These are phyloP conservation scores for Pyrgus malvae DNA, from an alignment of 2,888 invertebrate species.

Conservation along the genomic window DNA sequence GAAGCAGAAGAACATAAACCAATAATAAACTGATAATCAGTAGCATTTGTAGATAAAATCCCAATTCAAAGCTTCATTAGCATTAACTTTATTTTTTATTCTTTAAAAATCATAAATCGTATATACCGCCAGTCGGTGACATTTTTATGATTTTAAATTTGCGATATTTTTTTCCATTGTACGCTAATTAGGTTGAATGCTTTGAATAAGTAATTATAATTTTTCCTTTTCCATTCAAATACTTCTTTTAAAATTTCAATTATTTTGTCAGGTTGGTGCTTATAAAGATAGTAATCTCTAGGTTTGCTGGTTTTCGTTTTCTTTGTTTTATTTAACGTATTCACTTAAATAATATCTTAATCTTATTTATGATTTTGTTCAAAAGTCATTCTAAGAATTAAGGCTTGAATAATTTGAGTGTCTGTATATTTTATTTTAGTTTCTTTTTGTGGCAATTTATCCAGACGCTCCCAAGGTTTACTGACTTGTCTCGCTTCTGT, in stretches of 20 bases:
- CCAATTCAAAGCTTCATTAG: constrained; percentile 3
- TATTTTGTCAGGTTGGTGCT: background rate
- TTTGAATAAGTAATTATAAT: constrained; percentile 8
- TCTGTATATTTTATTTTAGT: no score
- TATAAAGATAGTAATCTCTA: constrained; percentile 3
- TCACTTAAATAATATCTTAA: background rate
- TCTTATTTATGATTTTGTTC: background rate
- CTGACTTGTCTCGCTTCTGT: constrained; percentile 8
- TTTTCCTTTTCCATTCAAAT: background rate
- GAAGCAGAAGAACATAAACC: background rate
- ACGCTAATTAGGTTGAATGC: constrained; percentile 6
- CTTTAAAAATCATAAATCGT: constrained; percentile 1
- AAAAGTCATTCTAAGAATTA: no score
- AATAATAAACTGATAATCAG: background rate
- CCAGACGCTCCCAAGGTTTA: background rate
- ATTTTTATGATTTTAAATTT: constrained; percentile 5
- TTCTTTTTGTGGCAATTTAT: background rate
- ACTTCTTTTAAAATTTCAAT: background rate
- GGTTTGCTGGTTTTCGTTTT: background rate
- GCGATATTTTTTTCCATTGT: constrained; percentile 14
- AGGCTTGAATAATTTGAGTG: no score
- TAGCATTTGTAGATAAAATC: background rate
- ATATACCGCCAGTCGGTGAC: background rate
- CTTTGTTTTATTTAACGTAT: background rate
- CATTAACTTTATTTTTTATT: background rate